Evolutionary conservation across 1,140 invertebrate genomes (phyloP), one percentile per base, ranked within the genome.

Genomic region (Radopholus similis): DNA sequence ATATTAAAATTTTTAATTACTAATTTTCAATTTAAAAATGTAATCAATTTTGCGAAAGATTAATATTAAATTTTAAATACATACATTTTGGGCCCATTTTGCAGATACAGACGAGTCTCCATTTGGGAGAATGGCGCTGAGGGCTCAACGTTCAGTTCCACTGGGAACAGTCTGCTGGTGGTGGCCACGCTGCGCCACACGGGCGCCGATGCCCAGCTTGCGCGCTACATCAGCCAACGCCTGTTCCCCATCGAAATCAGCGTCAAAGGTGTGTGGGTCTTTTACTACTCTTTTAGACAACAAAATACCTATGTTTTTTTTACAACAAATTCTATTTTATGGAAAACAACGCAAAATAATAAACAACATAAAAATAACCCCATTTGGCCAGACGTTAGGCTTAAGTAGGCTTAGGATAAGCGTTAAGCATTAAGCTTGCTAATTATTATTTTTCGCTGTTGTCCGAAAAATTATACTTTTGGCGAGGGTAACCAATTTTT

Each of bases 101-200:
- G n/a, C 26, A 63, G 35, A 37, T 40, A 77, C 51, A 44, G 28
- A 38, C 9, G 40, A 60, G 47, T 70, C 35, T 71, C 75, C 21
- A 35, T 74, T 32, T 75, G 65, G 64, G 18, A 71, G 13, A 26
- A n/a, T 32, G n/a, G 38, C 15, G 38, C 30, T 35, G 18, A 32
- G 47, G 59, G 53, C 38, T 6, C 34, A 38, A 15, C 54, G 28
- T 64, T 60, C 13, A 62, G 65, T 18, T 59, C 49, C 9, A 76
- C 72, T 13, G 54, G 47, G n/a, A 71, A 54, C 49, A 49, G 65
- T 13, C 18, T 76, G 8, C 13, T 60, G n/a, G 30, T 76, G 15
- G 18, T 69, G n/a, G 56, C 71, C 32, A 47, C 57, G 30, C 18
- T 76, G 54, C n/a, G 66, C 21, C 70, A 72, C 57, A 15, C 78